phyloP scores from a whole-genome alignment of 2,888 invertebrate species.

The Lasioglossum vierecki region DNA sequence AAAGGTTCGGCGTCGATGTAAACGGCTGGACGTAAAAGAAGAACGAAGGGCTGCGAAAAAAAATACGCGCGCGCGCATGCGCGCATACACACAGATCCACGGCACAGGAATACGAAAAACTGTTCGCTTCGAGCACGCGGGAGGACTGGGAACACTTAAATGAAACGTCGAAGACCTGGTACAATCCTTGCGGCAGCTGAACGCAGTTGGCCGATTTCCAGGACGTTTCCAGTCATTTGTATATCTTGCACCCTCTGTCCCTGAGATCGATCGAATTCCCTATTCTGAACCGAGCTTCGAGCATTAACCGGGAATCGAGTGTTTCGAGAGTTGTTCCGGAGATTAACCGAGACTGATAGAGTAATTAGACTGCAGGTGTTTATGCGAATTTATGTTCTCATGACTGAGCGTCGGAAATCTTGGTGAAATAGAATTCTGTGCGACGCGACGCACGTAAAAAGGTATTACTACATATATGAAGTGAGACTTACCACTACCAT shows the following conservation, averaged over 20 bases:
- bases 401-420: background rate
- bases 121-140: background rate
- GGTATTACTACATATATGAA: too few species aligned
- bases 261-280: slow-evolving; percentile 7
- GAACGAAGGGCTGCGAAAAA: background rate
- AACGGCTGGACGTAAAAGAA: background rate
- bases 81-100: background rate
- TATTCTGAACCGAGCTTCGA: background rate
- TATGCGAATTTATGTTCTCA: background rate
- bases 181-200: slow-evolving; percentile 1
- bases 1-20: background rate
- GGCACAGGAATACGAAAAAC: background rate
- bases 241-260: slow-evolving; percentile 9
- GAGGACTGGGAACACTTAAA: background rate
- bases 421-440: background rate
- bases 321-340: slow-evolving; percentile 9
- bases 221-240: slow-evolving; percentile 4
- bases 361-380: slow-evolving; percentile 1
- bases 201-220: slow-evolving; percentile 11
- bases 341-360: slow-evolving; percentile 2
- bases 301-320: background rate
- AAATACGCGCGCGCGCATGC: background rate
- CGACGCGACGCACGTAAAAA: background rate
- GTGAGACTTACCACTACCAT: too few species aligned
- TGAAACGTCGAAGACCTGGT: slow-evolving; percentile 8